Evolutionary conservation across 2,888 invertebrate genomes (phyloP), one percentile per base, ranked within the genome.

Genomic region (Thereva nobilitata): DNA sequence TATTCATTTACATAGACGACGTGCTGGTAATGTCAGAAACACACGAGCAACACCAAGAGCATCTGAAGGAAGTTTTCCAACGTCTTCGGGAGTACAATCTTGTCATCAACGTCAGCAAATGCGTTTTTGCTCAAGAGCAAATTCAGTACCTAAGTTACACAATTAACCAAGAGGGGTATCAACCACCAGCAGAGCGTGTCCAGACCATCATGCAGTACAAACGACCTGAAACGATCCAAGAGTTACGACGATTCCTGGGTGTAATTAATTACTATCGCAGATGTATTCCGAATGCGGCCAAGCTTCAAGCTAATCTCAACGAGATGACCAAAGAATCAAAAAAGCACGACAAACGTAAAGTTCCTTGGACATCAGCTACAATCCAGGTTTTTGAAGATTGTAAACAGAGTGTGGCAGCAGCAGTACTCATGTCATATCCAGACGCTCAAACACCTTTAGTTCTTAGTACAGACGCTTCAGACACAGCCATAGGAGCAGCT

Each of bases 271-370:
- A 57, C 50, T 66, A 66, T 12, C 50, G 59, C 8, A 34, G 42
- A 37, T 52, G 59, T 38, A 59, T 66, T n/a, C 42, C 66, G 3
- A 34, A 47, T 49, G 66, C 66, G 23, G 56, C 49, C 4, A 12
- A 45, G 6, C 44, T 50, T 6, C 56, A 66, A 49, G 66, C 66
- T n/a, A 50, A 41, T 9, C 52, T 66, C 3, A 57, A 57, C 37
- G 57, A 66, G 10, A 37, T 66, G 9, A 6, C 38, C 8, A 56
- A 38, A 45, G 42, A 50, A 4, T 41, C 57, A 7, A 57, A 57
- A 12, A 66, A 66, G 42, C 38, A 50, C 23, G 50, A 40, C 50
- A 59, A 54, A 23, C 41, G 44, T 45, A 59, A 44, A 35, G 35
- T 67, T 4, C 45, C 50, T 8, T 54, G 53, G 47, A 52, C 52